Percentiles rank a stretch among this genome's conserved stretches.
These are phyloP conservation scores for Rachycentron canadum DNA, from an alignment of 2,797 vertebrate species.

Conservation along the genomic window DNA sequence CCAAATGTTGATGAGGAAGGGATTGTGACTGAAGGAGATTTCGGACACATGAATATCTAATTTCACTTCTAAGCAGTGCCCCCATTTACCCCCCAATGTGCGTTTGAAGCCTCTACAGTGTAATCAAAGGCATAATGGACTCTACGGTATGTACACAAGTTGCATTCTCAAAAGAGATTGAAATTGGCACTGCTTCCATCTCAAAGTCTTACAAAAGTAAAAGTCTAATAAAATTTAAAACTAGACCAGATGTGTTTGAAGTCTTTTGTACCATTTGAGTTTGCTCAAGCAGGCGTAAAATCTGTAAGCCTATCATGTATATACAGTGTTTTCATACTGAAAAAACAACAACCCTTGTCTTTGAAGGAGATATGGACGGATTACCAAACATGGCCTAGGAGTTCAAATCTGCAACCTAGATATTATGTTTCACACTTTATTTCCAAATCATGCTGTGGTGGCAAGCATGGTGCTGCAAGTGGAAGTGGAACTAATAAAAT, in stretches of 20 bases:
- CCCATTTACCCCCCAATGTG: conserved; percentile 26
- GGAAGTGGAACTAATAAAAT: not conserved
- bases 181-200: not conserved
- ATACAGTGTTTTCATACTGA: not conserved
- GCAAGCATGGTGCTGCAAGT: not conserved
- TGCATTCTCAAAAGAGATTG: conserved; percentile 1
- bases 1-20: conserved; percentile 2
- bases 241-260: not conserved
- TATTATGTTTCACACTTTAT: not conserved
- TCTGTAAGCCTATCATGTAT: not conserved
- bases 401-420: not conserved
- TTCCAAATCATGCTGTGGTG: not conserved
- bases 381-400: not conserved
- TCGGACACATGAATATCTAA: conserved; percentile 5
- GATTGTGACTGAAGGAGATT: conserved; percentile 12
- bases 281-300: not conserved
- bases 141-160: not conserved
- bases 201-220: not conserved
- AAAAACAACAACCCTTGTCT: not conserved
- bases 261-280: not conserved
- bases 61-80: conserved; percentile 3
- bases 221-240: not conserved
- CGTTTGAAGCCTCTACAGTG: conserved; percentile 23
- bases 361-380: not conserved
- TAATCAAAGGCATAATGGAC: conserved; percentile 27